A percentile compares a stretch with the other conserved stretches of the same genome.
phyloP scores from a whole-genome alignment of 2,113 vertebrate species.

The Lepisosteus oculatus region DNA sequence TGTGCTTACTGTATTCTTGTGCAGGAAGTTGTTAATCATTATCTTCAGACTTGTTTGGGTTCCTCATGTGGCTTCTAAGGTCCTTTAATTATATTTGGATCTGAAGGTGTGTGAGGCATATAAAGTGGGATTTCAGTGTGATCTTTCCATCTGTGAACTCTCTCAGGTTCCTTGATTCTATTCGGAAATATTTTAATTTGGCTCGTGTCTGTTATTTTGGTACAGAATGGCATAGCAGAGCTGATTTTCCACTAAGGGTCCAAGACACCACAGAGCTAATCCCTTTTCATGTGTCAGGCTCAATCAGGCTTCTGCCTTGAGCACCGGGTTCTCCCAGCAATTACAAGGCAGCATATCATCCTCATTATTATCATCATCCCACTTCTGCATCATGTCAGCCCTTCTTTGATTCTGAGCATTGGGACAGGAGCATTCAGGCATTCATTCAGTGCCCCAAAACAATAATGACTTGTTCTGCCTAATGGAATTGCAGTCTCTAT shows the following conservation, averaged over 20 bases:
- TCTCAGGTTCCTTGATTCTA: background rate
- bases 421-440: background rate
- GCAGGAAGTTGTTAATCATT: too few species aligned
- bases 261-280: background rate
- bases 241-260: background rate
- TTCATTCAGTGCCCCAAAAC: background rate
- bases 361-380: background rate
- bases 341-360: background rate
- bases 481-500: too few species aligned
- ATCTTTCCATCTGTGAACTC: background rate
- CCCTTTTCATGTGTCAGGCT: background rate
- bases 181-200: background rate
- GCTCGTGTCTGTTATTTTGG: background rate
- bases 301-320: background rate
- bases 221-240: background rate
- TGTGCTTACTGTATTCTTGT: too few species aligned
- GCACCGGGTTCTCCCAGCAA: background rate
- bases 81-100: background rate
- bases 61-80: background rate
- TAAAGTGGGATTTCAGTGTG: background rate
- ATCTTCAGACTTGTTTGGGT: background rate
- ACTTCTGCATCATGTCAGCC: background rate
- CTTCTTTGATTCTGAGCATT: background rate
- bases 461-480: background rate
- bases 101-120: background rate